Evolutionary conservation across 2,113 vertebrate species (phyloP).

Genomic region (Lasiurus borealis): DNA sequence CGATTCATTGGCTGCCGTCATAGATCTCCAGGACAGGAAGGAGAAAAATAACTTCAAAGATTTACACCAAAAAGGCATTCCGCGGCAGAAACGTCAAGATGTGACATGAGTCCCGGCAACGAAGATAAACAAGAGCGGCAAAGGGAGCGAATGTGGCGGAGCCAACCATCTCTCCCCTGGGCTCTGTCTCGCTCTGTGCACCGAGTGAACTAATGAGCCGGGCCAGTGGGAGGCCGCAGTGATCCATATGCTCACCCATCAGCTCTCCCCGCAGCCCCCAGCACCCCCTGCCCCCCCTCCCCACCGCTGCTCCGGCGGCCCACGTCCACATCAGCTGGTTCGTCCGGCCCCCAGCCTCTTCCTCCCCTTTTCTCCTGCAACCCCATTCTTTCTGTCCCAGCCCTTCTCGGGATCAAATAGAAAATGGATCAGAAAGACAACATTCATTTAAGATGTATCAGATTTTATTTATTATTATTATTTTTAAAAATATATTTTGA

Average conservation of each 20-base stretch:
- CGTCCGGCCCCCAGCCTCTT: neutral
- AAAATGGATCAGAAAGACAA: neutral
- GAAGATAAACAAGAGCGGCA: conserved; percentile 58
- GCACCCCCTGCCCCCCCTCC: neutral
- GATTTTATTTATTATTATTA: too few relatives aligned
- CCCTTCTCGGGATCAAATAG: neutral
- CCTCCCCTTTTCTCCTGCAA: neutral
- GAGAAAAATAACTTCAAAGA: conserved; percentile 62
- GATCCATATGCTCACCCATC: neutral
- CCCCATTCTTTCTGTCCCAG: neutral
- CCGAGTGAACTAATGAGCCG: conserved; percentile 16
- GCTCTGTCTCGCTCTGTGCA: conserved; percentile 39
- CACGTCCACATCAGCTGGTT: neutral
- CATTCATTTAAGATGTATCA: neutral
- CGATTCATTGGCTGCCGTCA: conserved; percentile 74
- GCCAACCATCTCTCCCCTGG: conserved; percentile 34
- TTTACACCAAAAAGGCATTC: conserved; percentile 79
- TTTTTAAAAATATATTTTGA: too few relatives aligned
- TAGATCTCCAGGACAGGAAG: conserved; percentile 79
- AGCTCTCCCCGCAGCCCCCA: neutral
- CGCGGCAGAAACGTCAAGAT: conserved; percentile 56
- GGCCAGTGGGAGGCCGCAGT: neutral
- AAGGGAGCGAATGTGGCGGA: neutral
- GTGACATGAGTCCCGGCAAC: conserved; percentile 11
- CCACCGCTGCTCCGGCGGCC: neutral